A percentile compares a stretch with the other conserved stretches of the same genome.
phyloP scores from a whole-genome alignment of 2,113 vertebrate genomes.

The Microtus richardsoni region DNA sequence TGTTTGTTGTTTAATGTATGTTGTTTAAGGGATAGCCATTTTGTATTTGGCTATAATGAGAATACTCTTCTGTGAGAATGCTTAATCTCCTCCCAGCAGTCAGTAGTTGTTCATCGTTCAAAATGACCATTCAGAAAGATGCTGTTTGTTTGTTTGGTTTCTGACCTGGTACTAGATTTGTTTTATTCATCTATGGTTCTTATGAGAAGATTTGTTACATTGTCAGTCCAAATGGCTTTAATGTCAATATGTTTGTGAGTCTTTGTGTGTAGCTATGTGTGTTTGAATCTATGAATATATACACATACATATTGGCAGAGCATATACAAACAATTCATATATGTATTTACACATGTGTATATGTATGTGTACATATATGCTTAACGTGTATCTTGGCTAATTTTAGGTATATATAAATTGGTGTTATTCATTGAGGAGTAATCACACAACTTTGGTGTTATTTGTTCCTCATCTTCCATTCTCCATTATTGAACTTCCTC shows the following conservation, averaged over 20 bases:
- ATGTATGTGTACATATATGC: background rate
- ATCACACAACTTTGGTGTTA: no score
- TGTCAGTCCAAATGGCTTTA: background rate
- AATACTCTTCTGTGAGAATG: background rate
- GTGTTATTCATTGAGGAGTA: background rate
- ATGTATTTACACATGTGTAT: background rate
- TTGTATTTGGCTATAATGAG: no score
- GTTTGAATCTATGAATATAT: background rate
- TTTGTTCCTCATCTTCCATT: no score
- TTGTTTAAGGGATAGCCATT: background rate
- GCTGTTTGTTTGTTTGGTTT: background rate
- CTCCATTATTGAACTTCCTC: background rate
- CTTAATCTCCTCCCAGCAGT: background rate
- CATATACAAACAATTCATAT: rapidly evolving
- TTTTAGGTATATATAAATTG: background rate
- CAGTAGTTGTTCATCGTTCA: background rate
- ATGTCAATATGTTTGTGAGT: background rate
- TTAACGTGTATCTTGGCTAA: background rate
- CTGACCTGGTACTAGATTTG: background rate
- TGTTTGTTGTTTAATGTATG: background rate
- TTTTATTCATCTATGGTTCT: background rate
- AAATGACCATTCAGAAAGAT: background rate
- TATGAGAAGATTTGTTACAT: background rate
- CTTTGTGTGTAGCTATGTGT: background rate
- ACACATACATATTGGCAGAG: background rate